Conservation (phyloP, 2,797 vertebrate species). For the Alcedo quadribrachys region DNA sequence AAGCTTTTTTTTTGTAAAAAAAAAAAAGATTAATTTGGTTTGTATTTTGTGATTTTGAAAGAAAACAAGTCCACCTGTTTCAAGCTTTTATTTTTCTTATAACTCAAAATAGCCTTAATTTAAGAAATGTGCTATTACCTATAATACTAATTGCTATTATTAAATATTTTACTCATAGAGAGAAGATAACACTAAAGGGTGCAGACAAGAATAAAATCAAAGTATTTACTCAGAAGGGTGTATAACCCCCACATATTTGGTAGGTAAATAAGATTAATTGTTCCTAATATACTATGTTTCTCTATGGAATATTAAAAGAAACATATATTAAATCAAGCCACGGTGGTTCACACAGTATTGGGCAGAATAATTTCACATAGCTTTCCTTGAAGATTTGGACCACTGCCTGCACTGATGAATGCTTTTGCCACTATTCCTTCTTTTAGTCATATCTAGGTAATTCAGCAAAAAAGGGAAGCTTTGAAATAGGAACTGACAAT, state of each 20-base stretch:
- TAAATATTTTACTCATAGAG: background rate
- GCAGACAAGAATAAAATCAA: background rate
- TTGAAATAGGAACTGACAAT: background rate
- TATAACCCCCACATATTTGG: background rate
- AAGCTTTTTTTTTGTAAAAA: background rate
- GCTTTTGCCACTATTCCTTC: background rate
- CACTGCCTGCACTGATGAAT: background rate
- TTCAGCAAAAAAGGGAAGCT: background rate
- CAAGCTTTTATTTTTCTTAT: background rate
- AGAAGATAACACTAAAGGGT: background rate
- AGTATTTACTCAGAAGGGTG: background rate
- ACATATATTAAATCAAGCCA: background rate
- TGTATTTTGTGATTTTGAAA: background rate
- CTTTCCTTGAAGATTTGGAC: background rate
- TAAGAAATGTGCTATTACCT: background rate
- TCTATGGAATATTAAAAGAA: background rate
- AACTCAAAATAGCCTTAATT: constrained; percentile 7
- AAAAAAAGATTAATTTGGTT: background rate
- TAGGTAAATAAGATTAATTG: background rate
- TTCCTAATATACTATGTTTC: background rate
- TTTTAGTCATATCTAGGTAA: background rate
- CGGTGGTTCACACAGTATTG: background rate
- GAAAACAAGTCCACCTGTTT: background rate
- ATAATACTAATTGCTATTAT: background rate
- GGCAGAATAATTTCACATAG: background rate